These are phyloP conservation scores for Synanthedon vespiformis DNA, from an alignment of 2,888 invertebrate genomes.

Conservation along the genomic window DNA sequence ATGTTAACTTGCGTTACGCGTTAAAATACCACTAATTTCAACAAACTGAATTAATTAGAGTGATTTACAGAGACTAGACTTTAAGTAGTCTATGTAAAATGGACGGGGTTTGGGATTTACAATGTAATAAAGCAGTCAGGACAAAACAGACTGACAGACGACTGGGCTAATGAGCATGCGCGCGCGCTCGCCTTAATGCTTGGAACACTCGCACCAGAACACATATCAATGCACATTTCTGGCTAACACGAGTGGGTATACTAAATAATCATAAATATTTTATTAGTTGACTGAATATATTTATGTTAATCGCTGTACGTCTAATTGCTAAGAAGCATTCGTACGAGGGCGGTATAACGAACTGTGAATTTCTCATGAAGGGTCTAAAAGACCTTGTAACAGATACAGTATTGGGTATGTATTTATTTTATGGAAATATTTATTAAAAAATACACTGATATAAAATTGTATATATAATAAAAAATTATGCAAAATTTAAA, in stretches of 20 bases:
- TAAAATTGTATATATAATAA: no score
- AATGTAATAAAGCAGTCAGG: slow-evolving; percentile 43
- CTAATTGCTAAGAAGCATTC: not conserved
- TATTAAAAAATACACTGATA: no score
- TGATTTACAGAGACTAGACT: slow-evolving; percentile 24
- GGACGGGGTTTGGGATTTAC: slow-evolving; percentile 35
- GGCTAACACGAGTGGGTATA: not conserved
- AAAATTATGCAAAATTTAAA: no score
- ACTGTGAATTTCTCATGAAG: not conserved
- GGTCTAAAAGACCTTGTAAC: no score
- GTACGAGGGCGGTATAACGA: not conserved
- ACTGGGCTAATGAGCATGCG: slow-evolving; percentile 32
- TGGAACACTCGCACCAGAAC: slow-evolving; percentile 3
- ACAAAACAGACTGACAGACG: slow-evolving; percentile 23
- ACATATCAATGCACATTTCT: slow-evolving; percentile 7
- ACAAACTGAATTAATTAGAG: slow-evolving; percentile 17
- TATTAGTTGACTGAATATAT: not conserved
- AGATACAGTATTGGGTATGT: no score
- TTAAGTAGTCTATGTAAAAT: slow-evolving; percentile 17
- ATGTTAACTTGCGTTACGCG: no score
- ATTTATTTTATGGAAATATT: no score
- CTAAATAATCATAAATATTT: not conserved
- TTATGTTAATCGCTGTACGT: not conserved
- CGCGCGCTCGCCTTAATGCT: slow-evolving; percentile 18
- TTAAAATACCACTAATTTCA: no score